Evolutionary conservation across 2,888 invertebrate genomes (phyloP), one percentile per base, ranked within the genome.

Genomic region (Tolmerus cingulatus): DNA sequence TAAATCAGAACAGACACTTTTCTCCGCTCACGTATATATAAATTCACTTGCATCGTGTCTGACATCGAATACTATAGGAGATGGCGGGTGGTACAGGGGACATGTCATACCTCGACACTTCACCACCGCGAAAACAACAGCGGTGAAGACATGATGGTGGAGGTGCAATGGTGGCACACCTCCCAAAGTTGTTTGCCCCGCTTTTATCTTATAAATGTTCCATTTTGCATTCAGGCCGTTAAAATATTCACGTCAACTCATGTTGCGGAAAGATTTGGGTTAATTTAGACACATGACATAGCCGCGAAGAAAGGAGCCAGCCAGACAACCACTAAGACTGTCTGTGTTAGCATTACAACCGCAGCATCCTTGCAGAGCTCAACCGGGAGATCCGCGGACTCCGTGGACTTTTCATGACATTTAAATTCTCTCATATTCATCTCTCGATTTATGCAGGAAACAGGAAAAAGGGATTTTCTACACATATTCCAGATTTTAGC

Each of bases 241-340:
- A 88, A 88, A 89, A 90, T 90, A 89, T 90, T 89, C 89, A 90
- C 90, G 90, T 90, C 90, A 89, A 89, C 89, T 90, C 89, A 89
- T 90, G 89, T 90, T 90, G 88, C 87, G 89, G 88, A 89, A 89
- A 89, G 89, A 90, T 90, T 90, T 90, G 88, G 90, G 90, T 90
- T 90, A 90, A 90, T 90, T 90, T 90, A 89, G 89, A 89, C 89
- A 89, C 89, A 89, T 89, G 77, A 86, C 86, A 86, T 74, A 55
- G 34, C 76, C 46, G 19, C 19, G 46, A 51, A 77, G 30, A 16
- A 77, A 34, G 51, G 55, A 46, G 74, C 27, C 85, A 85, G 85
- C 46, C 34, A 43, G 85, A 74, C 74, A 74, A 85, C 85, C 85
- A 51, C 85, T 74, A 85, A 85, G 85, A 74, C 85, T 43, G 85